These are phyloP conservation scores for Prosapia bicincta DNA, from an alignment of 2,888 invertebrate species.

Conservation along the genomic window DNA sequence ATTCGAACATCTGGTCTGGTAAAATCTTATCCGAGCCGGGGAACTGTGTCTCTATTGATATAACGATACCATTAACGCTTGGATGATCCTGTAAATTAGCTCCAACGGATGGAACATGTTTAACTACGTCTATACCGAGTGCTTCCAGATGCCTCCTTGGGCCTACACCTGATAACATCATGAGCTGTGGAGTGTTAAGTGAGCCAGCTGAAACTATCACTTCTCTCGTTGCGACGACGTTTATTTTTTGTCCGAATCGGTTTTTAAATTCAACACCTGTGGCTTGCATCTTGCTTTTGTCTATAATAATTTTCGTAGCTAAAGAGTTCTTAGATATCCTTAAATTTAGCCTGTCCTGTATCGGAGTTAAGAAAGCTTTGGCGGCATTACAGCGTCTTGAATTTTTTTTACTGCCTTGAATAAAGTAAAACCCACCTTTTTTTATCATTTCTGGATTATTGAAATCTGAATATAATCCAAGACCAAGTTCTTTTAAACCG, in stretches of 20 bases:
- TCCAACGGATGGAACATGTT: conserved; percentile 55
- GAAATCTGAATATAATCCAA: conserved; percentile 40
- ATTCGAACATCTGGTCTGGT: conserved; percentile 41
- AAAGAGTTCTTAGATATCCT: conserved; percentile 54
- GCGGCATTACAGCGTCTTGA: conserved; percentile 34
- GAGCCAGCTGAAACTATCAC: conserved; percentile 73
- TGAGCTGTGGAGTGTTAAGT: conserved; percentile 74
- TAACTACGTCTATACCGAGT: conserved; percentile 53
- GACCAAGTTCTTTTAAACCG: conserved; percentile 33
- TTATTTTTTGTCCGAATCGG: conserved; percentile 47
- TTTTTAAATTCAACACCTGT: conserved; percentile 55
- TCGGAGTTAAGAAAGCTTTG: conserved; percentile 34
- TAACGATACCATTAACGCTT: conserved; percentile 20
- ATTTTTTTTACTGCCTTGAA: conserved; percentile 29
- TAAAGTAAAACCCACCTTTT: conserved; percentile 27
- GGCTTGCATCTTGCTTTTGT: conserved; percentile 49
- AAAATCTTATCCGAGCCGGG: conserved; percentile 41
- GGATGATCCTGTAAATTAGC: conserved; percentile 50
- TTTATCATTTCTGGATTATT: conserved; percentile 23
- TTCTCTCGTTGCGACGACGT: conserved; percentile 57
- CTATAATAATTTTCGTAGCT: conserved; percentile 55
- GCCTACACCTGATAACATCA: conserved; percentile 76
- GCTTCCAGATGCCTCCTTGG: conserved; percentile 55
- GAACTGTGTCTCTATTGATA: conserved; percentile 18
- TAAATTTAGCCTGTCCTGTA: conserved; percentile 49